Base-by-base conservation (phyloP, 64 coral and sea anemone species). In the Pocillopora damicornis region DNA sequence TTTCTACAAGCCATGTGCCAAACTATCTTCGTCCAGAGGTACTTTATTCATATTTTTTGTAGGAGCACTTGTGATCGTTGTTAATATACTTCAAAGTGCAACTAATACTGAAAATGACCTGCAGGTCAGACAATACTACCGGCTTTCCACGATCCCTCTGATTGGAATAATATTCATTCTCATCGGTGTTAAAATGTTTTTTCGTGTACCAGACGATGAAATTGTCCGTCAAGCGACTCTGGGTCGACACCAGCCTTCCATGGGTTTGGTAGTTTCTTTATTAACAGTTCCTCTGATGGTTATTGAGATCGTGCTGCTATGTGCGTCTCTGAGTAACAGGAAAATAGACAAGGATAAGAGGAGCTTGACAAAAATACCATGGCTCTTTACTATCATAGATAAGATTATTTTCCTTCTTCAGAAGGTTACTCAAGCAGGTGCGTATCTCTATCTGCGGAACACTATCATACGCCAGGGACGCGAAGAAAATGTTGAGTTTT, bases 181-280 rank as follows among this genome's bases (percentile, higher is more conserved):
- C 7, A 51, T 51, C 42, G 42, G 42, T 51, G 42, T 51, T 51
- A 0, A 51, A 51, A 51, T 51, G 3, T 51, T 51, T 51, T 51
- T 51, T 51, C 42, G 7, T 51, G 42, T 51, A 51, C 42, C 42
- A 51, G 42, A 51, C 42, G 42, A 51, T 7, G 42, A 51, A 30
- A 30, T 30, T 30, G 30, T 30, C 30, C 30, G 30, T 83, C 16
- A 6, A 56, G 35, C 1, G 42, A 62, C 35, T 42, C 68, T 94
- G 56, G 81, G 74, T 16, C 51, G 60, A 65, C 88, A 94, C 13
- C 81, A 94, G 45, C 92, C 92, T 17, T 94, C 75, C 57, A 94
- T 94, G 92, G 92, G 92, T 7, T 72, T 77, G 23, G 88, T 94
- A 12, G 81, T 94, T 9, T 35, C 68, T 8, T 76, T 74, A 15